Base-by-base conservation (phyloP, 2,113 vertebrate genomes). In the Phodopus roborovskii region DNA sequence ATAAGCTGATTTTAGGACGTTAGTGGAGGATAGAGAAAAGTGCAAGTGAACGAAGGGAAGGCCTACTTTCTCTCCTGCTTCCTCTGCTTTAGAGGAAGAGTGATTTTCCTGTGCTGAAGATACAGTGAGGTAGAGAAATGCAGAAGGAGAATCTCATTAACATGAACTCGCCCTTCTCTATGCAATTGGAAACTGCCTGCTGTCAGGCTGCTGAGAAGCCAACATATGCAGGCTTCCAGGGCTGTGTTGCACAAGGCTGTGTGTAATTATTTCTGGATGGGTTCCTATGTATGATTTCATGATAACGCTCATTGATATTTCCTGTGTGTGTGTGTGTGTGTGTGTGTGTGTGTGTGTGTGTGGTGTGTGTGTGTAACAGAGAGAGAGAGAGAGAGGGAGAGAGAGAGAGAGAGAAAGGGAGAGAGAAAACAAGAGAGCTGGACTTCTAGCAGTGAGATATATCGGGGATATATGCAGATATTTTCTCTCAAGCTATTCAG, bases 151-250 rank as follows among this genome's bases (percentile, higher is more conserved):
- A 94, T 95, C 95, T 97, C 95, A 97, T 97, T 96, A 96, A 79
- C 79, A 89, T 94, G 91, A 94, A 89, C 91, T 93, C 83, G 82
- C 94, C 92, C 85, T 82, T 97, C 95, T 88, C 81, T 90, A 74
- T 89, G 97, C 97, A 97, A 86, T 96, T 96, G 96, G 96, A 97
- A 97, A 94, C 92, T 96, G 97, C 97, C 94, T 95, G 91, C 95
- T 97, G 96, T 96, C 96, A 97, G 95, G 96, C 95, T 95, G 92
- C 94, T 30, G 97, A 94, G 97, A 95, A 94, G 95, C 97, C 96
- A 97, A 56, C 94, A 94, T 73, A 95, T 75, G 94, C 92, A 96
- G 91, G 73, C 94, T 96, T 97, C 77, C 97, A 93, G 94, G 78
- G 86, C 2, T 75, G 15, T 79, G 78, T 94, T 92, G 90, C 96